Evolutionary conservation across 2,113 vertebrate genomes (phyloP).

Genomic region (Fulica atra): DNA sequence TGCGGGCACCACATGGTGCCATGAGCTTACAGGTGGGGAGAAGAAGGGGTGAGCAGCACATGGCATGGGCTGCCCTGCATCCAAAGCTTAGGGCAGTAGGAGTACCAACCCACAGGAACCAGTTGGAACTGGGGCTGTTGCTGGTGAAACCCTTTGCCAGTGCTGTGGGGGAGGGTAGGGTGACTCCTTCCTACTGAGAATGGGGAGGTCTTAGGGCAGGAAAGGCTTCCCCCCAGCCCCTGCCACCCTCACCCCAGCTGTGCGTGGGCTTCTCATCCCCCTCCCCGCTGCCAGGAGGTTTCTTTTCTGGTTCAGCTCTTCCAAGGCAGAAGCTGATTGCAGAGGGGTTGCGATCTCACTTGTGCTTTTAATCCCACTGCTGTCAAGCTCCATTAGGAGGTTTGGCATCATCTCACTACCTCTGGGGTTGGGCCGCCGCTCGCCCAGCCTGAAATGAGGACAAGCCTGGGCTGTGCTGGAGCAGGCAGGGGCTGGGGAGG

Average conservation of each 20-base stretch:
- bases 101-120: neutral
- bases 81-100: neutral
- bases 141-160: neutral
- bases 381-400: slow-evolving; percentile 81
- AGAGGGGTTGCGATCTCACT: slow-evolving; percentile 37
- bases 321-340: slow-evolving; percentile 47
- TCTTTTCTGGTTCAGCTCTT: slow-evolving; percentile 70
- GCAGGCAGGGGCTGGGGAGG: neutral
- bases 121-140: neutral
- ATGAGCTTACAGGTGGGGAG: accelerated
- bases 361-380: slow-evolving; percentile 74
- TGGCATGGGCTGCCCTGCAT: accelerated
- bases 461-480: neutral
- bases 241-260: accelerated
- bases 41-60: accelerated
- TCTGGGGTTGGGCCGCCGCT: slow-evolving; percentile 62
- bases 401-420: slow-evolving; percentile 67
- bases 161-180: accelerated
- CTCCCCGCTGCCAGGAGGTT: slow-evolving; percentile 18
- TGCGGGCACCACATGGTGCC: neutral
- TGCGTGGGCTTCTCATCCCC: neutral
- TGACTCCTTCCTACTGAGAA: neutral
- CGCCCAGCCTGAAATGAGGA: slow-evolving; percentile 65
- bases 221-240: neutral
- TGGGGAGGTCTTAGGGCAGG: neutral